A percentile compares a stretch with the other conserved stretches of the same genome.
phyloP scores from a whole-genome alignment of 2,113 vertebrate genomes.

The Opisthocomus hoazin region DNA sequence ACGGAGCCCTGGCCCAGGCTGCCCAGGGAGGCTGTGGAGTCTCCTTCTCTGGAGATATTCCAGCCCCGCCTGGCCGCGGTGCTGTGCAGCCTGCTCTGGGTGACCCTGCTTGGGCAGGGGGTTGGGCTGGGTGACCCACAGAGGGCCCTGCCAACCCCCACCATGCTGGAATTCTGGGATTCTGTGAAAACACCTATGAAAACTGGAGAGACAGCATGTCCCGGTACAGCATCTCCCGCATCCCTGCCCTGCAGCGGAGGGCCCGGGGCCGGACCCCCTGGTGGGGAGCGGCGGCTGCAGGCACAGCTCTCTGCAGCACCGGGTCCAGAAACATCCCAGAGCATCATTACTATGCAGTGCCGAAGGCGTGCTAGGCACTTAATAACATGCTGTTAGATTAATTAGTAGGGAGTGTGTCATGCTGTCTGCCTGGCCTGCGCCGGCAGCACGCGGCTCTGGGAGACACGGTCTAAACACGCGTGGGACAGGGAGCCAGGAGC shows the following conservation, averaged over 20 bases:
- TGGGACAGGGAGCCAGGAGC: neutral
- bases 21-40: too few relatives aligned
- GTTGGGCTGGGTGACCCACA: too few relatives aligned
- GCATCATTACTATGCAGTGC: neutral
- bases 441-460: neutral
- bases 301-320: neutral
- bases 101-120: too few relatives aligned
- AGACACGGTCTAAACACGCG: neutral
- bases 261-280: fast-evolving
- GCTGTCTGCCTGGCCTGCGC: neutral
- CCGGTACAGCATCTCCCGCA: neutral
- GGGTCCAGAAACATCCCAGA: neutral
- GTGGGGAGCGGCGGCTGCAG: neutral
- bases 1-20: too few relatives aligned
- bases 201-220: neutral
- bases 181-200: too few relatives aligned
- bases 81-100: too few relatives aligned
- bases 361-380: neutral
- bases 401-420: neutral
- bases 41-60: too few relatives aligned
- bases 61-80: too few relatives aligned
- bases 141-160: too few relatives aligned
- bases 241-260: neutral
- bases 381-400: neutral
- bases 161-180: too few relatives aligned